phyloP scores from a whole-genome alignment of 2,797 vertebrate species.

The Coluber constrictor region DNA sequence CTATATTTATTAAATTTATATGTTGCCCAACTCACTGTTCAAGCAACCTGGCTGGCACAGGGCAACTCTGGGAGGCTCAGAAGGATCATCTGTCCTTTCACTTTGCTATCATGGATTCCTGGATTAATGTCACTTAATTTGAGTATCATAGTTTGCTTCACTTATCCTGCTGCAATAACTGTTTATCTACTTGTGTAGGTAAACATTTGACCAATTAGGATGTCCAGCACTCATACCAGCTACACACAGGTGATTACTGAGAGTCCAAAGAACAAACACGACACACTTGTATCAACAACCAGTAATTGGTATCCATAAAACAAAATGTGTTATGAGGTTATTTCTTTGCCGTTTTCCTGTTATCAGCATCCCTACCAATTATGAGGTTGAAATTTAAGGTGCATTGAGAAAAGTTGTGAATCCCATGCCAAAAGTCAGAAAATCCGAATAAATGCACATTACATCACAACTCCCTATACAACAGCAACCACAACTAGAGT shows the following conservation, averaged over 20 bases:
- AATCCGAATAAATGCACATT: neutral
- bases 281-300: neutral
- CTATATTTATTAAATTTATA: neutral
- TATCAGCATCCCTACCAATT: neutral
- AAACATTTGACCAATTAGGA: neutral
- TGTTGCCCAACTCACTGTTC: neutral
- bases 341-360: neutral
- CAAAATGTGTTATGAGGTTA: neutral
- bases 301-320: neutral
- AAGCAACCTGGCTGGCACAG: neutral
- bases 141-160: neutral
- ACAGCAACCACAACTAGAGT: neutral
- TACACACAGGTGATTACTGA: neutral
- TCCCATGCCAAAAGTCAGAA: neutral
- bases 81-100: neutral
- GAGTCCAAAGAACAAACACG: neutral
- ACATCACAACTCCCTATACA: neutral
- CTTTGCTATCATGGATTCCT: neutral
- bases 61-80: neutral
- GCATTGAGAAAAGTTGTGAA: neutral
- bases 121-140: neutral
- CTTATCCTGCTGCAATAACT: neutral
- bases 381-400: neutral
- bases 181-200: neutral
- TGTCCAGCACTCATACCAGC: neutral